Conservation (phyloP, 2,797 vertebrate species). For the Malacoctenus gilli region DNA sequence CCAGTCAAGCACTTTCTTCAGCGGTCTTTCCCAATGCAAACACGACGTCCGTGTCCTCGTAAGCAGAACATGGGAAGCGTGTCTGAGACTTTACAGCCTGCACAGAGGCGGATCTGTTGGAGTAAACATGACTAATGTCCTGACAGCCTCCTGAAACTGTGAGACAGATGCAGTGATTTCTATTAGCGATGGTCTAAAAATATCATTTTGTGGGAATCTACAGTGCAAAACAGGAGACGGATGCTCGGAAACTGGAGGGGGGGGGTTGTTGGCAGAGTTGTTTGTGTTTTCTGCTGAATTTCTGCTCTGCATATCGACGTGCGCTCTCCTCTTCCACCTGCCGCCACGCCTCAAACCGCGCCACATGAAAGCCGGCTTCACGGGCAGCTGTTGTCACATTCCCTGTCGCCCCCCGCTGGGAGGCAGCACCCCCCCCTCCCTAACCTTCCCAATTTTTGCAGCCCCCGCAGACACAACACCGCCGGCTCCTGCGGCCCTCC, state of each 20-base stretch:
- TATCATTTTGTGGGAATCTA: conserved; percentile 5
- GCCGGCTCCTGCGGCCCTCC: conserved; percentile 18
- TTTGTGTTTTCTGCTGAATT: conserved; percentile 15
- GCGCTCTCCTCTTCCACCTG: conserved; percentile 57
- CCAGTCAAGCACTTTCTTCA: no score
- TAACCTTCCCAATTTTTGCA: no score
- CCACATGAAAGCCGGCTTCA: conserved; percentile 43
- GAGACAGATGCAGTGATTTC: conserved; percentile 23
- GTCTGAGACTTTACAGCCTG: conserved; percentile 21
- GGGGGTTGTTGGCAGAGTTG: no score
- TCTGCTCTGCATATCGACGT: conserved; percentile 13
- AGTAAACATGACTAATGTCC: conserved; percentile 31
- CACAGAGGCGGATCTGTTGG: conserved; percentile 18
- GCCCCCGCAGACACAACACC: conserved; percentile 61
- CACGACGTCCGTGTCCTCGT: conserved; percentile 1
- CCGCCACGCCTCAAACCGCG: conserved; percentile 47
- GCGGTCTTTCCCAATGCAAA: no score
- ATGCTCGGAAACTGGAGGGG: no score
- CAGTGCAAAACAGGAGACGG: not conserved
- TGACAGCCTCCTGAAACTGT: conserved; percentile 18
- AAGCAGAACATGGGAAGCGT: conserved; percentile 22
- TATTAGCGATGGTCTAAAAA: conserved; percentile 45
- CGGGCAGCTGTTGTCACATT: conserved; percentile 64
- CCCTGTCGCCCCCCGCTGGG: conserved; percentile 21
- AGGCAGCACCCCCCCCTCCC: conserved; percentile 24